Base-by-base conservation (phyloP, 2,888 invertebrate species). In the Microchrysa polita region DNA sequence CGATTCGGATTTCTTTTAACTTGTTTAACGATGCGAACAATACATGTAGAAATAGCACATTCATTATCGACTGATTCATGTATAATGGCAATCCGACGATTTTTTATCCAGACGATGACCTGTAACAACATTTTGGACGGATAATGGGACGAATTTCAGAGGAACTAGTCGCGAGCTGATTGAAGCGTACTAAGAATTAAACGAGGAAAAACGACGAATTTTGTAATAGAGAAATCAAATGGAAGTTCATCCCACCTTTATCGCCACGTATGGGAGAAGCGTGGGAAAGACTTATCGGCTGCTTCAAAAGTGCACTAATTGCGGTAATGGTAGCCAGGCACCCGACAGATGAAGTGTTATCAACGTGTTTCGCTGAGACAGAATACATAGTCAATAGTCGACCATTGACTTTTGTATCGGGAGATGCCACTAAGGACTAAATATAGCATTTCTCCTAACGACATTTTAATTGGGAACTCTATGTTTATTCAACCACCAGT, bases 121-220 rank as follows among this genome's bases (percentile, higher is more conserved):
- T 10, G 72, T 75, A 1, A 7, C 72, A 48, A 53, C 67, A 44
- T 74, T 77, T 5, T 77, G 73, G 74, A 74, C 74, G 1, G 77
- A 77, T 52, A 76, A 77, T 73, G 77, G 76, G 16, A 74, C 74
- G 2, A 77, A 77, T 65, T 73, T 77, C 40, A 44, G 61, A 10
- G 77, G 75, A 1, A 74, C 75, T 18, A 53, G 74, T 48, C 27
- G 67, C 16, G 75, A 77, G 44, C 52, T 77, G 16, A 5, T 74
- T 1, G 67, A 73, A 53, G 75, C 74, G 7, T 48, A 74, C 2
- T 74, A 77, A 63, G 74, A 77, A 18, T 23, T 77, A 14, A 61
- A 77, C 40, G 44, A 52, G 14, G n/a, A 42, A 42, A 9, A 18
- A 44, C n/a, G 40, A 42, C 9, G 44, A 40, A 48, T 44, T 52